phyloP scores from a whole-genome alignment of 2,888 invertebrate genomes.

The Megaustenia siamemsis region DNA sequence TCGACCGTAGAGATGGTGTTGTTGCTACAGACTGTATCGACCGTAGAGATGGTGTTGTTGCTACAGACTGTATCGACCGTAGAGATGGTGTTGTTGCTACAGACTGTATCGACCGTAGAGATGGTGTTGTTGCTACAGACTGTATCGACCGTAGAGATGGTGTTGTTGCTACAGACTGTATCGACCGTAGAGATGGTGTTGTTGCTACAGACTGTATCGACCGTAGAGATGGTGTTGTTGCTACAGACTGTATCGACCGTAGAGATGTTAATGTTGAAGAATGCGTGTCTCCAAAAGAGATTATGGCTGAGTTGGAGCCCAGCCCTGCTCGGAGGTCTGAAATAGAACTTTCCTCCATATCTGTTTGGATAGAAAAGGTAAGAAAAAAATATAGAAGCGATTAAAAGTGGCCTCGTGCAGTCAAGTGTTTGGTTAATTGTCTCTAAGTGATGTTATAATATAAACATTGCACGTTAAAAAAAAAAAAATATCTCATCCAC shows the following conservation, averaged over 20 bases:
- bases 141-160: neutral
- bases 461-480: too few species aligned
- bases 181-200: neutral
- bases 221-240: neutral
- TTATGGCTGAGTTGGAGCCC: neutral
- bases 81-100: neutral
- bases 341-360: slow-evolving; percentile 4
- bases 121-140: neutral
- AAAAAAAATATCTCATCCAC: too few species aligned
- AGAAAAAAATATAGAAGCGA: neutral
- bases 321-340: neutral
- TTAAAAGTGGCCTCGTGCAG: too few species aligned
- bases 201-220: too few species aligned
- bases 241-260: neutral
- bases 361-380: neutral
- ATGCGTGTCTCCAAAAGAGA: too few species aligned
- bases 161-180: neutral
- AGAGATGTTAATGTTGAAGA: too few species aligned
- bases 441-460: too few species aligned
- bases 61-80: neutral
- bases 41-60: neutral
- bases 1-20: too few species aligned
- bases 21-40: too few species aligned
- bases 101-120: too few species aligned
- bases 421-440: too few species aligned